Percentiles rank a stretch among this genome's conserved stretches.
phyloP scores from a whole-genome alignment of 2,113 vertebrate species.

The Fulmarus glacialis region DNA sequence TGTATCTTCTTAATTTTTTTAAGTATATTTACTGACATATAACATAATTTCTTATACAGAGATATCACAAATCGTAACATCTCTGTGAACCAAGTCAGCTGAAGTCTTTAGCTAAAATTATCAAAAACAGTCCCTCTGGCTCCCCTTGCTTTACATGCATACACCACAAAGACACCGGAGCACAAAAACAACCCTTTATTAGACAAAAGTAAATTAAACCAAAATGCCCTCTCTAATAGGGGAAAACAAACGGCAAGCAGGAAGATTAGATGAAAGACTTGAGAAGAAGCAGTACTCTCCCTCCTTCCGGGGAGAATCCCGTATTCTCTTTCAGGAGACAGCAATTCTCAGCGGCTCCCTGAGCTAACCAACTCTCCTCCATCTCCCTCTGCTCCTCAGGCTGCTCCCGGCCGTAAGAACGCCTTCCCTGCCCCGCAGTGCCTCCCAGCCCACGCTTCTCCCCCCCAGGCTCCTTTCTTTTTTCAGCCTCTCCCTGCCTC shows the following conservation, averaged over 20 bases:
- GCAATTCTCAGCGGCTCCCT: not conserved
- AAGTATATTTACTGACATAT: not conserved
- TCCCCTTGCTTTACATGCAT: not conserved
- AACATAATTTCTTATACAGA: not conserved
- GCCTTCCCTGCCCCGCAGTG: fast-evolving
- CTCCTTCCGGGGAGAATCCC: not conserved
- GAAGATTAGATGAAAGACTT: not conserved
- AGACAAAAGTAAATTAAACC: not conserved
- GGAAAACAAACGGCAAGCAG: not conserved
- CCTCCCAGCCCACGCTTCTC: fast-evolving
- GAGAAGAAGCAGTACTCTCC: not conserved
- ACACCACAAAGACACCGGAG: not conserved
- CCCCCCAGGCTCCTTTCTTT: not conserved
- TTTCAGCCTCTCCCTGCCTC: not conserved
- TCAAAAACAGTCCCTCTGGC: not conserved
- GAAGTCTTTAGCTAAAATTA: not conserved
- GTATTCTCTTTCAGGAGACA: not conserved
- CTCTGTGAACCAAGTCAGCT: not conserved
- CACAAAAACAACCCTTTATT: not conserved
- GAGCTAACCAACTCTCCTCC: not conserved
- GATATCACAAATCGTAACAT: not conserved
- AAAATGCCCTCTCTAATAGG: not conserved
- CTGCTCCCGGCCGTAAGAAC: not conserved
- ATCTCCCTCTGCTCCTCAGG: not conserved
- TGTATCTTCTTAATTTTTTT: not conserved